Conservation (phyloP, 2,797 vertebrate species). For the Helostoma temminkii region DNA sequence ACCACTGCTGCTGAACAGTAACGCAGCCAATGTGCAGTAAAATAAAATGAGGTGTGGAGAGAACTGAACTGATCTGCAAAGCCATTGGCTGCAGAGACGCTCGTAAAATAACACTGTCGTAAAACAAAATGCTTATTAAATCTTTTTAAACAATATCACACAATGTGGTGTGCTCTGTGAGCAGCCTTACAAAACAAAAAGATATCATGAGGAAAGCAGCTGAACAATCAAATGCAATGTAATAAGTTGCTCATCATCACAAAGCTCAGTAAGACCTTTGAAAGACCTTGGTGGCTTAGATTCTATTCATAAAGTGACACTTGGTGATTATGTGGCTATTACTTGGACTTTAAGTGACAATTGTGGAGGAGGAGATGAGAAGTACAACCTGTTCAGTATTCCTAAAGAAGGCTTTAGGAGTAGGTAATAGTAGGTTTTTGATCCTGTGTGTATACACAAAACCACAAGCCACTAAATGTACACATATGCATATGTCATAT, state of each 20-base stretch:
- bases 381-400: conserved; percentile 1
- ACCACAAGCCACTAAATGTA: neutral
- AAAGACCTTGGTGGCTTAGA: conserved; percentile 35
- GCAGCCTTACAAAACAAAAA: conserved; percentile 42
- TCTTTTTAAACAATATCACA: conserved; percentile 82
- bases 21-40: conserved; percentile 78
- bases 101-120: conserved; percentile 82
- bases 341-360: conserved; percentile 57
- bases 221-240: conserved; percentile 60
- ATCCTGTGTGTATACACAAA: too few relatives aligned
- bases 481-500: neutral
- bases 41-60: conserved; percentile 82
- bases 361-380: conserved; percentile 21
- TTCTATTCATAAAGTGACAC: conserved; percentile 46
- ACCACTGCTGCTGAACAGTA: conserved; percentile 70
- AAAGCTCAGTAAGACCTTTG: conserved; percentile 62
- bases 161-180: conserved; percentile 55
- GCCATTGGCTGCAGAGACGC: conserved; percentile 73
- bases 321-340: conserved; percentile 60
- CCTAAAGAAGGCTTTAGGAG: conserved; percentile 2
- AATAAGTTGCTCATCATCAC: conserved; percentile 70
- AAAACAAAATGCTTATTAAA: conserved; percentile 87
- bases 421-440: too few relatives aligned
- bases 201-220: conserved; percentile 58
- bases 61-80: conserved; percentile 79